A percentile compares a stretch with the other conserved stretches of the same genome.
phyloP scores from a whole-genome alignment of 2,888 invertebrate genomes.

The Acanthosepion pharaonis region DNA sequence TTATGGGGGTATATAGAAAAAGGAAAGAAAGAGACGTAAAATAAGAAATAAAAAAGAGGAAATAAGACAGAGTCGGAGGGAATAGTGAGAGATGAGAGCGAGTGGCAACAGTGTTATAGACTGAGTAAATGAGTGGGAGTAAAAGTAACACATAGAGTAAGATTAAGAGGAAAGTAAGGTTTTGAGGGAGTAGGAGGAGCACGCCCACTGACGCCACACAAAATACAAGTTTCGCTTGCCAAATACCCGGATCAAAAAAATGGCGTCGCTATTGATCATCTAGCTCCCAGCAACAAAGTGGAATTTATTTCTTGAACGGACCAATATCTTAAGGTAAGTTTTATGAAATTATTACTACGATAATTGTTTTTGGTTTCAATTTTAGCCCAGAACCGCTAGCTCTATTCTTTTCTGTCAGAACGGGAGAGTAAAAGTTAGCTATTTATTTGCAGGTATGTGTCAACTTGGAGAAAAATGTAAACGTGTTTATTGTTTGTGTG shows the following conservation, averaged over 20 bases:
- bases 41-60: no score
- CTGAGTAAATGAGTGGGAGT: background rate
- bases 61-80: background rate
- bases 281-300: constrained; percentile 35
- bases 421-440: background rate
- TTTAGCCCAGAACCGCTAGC: background rate
- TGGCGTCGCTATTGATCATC: constrained; percentile 38
- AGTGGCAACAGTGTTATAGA: background rate
- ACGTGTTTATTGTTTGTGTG: background rate
- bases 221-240: constrained; percentile 12
- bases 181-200: background rate
- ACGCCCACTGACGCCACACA: background rate
- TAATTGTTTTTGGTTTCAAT: background rate
- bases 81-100: background rate
- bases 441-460: constrained; percentile 33
- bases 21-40: no score
- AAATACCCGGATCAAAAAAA: constrained; percentile 46
- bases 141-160: background rate
- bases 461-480: background rate
- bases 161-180: background rate
- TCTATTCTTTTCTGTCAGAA: background rate
- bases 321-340: background rate
- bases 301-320: background rate
- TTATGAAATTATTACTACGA: background rate
- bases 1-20: no score